These are phyloP conservation scores for Trypoxylon attenuatum DNA, from an alignment of 2,888 invertebrate species.

Conservation along the genomic window DNA sequence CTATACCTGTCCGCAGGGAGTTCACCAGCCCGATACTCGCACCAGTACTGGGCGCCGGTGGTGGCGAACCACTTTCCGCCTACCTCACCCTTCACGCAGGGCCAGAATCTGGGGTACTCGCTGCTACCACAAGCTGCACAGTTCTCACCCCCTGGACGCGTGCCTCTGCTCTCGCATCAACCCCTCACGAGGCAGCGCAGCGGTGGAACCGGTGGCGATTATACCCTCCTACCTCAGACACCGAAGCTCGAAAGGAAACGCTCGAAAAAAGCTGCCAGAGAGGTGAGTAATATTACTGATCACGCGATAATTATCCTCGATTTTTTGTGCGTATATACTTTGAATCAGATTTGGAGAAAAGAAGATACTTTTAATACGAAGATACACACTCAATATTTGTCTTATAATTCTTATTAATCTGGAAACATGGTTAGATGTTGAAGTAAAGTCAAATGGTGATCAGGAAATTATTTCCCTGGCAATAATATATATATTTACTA, in stretches of 20 bases:
- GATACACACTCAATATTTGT: too few species aligned
- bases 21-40: conserved; percentile 76
- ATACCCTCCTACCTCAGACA: conserved; percentile 70
- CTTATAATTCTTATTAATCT: too few species aligned
- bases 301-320: too few species aligned
- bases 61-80: conserved; percentile 84
- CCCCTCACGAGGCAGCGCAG: conserved; percentile 67
- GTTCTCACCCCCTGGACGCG: conserved; percentile 67
- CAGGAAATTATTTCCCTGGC: too few species aligned
- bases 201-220: conserved; percentile 67
- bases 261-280: conserved; percentile 67
- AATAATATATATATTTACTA: too few species aligned
- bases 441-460: too few species aligned
- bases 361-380: too few species aligned
- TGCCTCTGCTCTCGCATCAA: conserved; percentile 57
- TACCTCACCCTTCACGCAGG: conserved; percentile 79
- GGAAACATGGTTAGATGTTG: too few species aligned
- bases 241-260: conserved; percentile 70
- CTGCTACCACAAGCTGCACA: conserved; percentile 67
- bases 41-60: conserved; percentile 81
- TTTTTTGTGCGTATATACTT: too few species aligned
- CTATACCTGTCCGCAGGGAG: conserved; percentile 69
- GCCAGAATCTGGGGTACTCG: conserved; percentile 65
- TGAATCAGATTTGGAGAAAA: too few species aligned
- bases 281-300: conserved; percentile 63